Conservation (phyloP, 2,797 vertebrate species). For the Sebastes melanostomus region DNA sequence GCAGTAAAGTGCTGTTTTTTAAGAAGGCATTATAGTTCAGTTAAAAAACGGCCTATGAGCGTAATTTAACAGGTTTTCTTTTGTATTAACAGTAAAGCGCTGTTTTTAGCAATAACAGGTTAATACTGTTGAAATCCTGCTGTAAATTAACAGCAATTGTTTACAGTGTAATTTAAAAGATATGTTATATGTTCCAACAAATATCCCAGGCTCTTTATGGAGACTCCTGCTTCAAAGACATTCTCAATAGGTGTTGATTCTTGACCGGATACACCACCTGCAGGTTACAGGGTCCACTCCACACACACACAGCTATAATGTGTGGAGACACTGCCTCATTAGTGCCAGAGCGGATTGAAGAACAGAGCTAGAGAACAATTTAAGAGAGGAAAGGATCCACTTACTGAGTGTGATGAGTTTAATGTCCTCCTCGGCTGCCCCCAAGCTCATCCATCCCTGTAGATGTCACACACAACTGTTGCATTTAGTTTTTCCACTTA, state of each 20-base stretch:
- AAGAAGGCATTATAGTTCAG: no score
- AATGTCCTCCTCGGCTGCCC: background rate
- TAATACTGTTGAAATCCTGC: no score
- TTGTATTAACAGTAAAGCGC: no score
- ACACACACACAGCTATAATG: background rate
- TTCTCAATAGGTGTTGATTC: background rate
- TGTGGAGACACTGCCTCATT: slow-evolving; percentile 19
- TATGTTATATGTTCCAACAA: background rate
- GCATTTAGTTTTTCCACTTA: background rate
- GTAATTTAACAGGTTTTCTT: no score
- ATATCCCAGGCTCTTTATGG: background rate
- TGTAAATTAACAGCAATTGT: no score
- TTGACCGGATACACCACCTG: slow-evolving; percentile 25
- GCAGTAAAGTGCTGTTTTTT: no score
- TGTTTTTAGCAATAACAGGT: no score
- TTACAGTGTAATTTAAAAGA: no score
- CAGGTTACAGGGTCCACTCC: slow-evolving; percentile 10
- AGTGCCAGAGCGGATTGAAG: background rate
- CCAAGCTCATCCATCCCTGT: background rate
- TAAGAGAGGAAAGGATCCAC: background rate
- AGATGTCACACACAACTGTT: background rate
- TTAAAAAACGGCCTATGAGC: no score
- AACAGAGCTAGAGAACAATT: background rate
- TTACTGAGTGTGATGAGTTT: slow-evolving; percentile 1
- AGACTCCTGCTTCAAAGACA: background rate